Conservation (phyloP, 2,113 vertebrate species). For the Microtus ochrogaster region DNA sequence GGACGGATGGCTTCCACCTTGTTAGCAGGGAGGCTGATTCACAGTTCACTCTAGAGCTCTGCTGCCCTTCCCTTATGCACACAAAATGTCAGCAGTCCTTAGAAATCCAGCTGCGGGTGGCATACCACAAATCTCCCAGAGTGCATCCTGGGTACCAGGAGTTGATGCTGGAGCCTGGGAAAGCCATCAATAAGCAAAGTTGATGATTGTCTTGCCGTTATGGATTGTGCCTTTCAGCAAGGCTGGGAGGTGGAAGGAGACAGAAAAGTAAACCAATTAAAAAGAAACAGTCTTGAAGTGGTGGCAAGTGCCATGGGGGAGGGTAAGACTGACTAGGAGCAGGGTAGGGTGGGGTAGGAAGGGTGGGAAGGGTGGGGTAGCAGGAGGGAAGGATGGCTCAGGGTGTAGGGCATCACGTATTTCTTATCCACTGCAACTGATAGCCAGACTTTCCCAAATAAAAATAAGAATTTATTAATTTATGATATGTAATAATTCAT, state of each 20-base stretch:
- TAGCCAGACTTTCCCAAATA: background rate
- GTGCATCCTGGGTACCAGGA: background rate
- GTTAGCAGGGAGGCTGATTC: background rate
- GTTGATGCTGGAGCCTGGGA: background rate
- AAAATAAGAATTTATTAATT: background rate
- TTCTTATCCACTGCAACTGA: background rate
- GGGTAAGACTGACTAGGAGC: background rate
- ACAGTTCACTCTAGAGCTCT: background rate
- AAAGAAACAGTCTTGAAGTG: background rate
- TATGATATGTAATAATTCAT: background rate
- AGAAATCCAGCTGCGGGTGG: background rate
- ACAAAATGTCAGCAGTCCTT: background rate
- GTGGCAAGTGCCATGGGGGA: background rate
- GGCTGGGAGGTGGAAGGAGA: background rate
- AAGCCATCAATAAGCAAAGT: background rate
- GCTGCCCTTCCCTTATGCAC: background rate
- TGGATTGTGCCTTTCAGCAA: background rate
- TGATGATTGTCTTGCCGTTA: background rate
- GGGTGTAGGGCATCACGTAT: background rate
- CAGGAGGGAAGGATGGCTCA: accelerated
- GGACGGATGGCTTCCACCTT: background rate
- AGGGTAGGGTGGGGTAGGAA: too few species aligned
- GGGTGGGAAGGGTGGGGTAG: too few species aligned
- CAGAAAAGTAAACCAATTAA: background rate
- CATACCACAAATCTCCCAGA: background rate